Evolutionary conservation across 2,113 vertebrate genomes (phyloP).

Genomic region (Oreochromis spilurus): DNA sequence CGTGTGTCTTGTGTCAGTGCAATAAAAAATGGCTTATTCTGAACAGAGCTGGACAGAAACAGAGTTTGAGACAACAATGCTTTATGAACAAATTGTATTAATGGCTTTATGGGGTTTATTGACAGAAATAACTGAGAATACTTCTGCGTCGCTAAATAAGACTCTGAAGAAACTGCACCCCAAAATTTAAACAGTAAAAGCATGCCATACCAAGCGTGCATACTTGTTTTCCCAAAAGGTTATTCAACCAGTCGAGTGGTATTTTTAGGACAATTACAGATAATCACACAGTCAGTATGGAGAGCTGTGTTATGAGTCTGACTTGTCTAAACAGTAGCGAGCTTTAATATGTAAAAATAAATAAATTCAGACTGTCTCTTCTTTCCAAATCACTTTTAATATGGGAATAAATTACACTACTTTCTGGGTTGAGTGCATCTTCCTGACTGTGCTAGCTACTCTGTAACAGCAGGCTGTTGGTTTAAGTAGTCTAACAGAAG

Average conservation of each 20-base stretch:
- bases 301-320: neutral
- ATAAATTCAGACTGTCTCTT: neutral
- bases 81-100: neutral
- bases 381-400: neutral
- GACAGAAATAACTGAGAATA: neutral
- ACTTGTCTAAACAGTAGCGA: neutral
- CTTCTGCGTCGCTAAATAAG: neutral
- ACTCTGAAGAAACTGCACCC: neutral
- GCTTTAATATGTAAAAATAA: neutral
- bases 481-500: neutral
- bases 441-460: neutral
- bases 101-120: neutral
- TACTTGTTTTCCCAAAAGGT: constrained; percentile 10
- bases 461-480: neutral
- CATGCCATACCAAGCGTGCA: neutral
- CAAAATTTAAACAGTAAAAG: neutral
- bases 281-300: constrained; percentile 4
- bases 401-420: neutral
- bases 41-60: neutral
- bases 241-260: constrained; percentile 1
- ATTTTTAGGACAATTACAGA: constrained; percentile 35
- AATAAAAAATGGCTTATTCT: neutral
- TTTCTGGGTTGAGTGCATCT: neutral
- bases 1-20: neutral
- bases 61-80: neutral